Base-by-base conservation (phyloP, 1,140 invertebrate genomes). In the Phymorhynchus buccinoides region DNA sequence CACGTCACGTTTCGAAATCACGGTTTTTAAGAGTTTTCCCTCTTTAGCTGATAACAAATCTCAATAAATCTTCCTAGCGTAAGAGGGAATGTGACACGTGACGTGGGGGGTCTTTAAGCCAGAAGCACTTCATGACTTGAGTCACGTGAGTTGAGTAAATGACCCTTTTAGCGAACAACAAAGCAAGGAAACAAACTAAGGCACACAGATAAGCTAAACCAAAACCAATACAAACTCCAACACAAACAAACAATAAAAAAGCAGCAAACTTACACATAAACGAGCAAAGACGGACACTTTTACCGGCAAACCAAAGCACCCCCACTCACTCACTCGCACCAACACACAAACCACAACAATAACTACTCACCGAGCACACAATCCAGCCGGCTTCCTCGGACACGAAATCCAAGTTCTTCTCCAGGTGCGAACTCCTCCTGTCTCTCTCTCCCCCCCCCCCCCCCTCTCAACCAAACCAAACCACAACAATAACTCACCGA, bases 401-500 rank as follows among this genome's bases (percentile, higher is more conserved):
- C 30, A 82, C 56, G 30, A 82, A 82, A 30, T 80, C 79, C 9
- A 80, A 35, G 48, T 80, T 80, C 79, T 80, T 80, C 79, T 80
- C 79, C 0, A 80, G 79, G 48, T 80, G 79, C 4, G 79, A 71
- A 42, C 37, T 42, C 9, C 6, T 22, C 39, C n/a, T 39, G 0
- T 27, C 37, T 78, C 39, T 42, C 37, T 78, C 75, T 78, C 30
- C 9, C 35, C 7, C 1, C 18, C 35, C 7, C 68, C 14, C 66
- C 3, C 66, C 3, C 66, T 35, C 66, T 35, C 66, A 71, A n/a
- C 30, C 68, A 71, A n/a, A 71, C 30, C 18, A 7, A 66, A 16
- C 18, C 62, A 14, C n/a, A n/a, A 44, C 39, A 41, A 1, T 32
- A 30, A 73, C 81, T n/a, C 32, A 83, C 81, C 37, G 27, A 27